These are phyloP conservation scores for Charadrius vociferus DNA, from an alignment of 2,113 vertebrate species.

Conservation along the genomic window DNA sequence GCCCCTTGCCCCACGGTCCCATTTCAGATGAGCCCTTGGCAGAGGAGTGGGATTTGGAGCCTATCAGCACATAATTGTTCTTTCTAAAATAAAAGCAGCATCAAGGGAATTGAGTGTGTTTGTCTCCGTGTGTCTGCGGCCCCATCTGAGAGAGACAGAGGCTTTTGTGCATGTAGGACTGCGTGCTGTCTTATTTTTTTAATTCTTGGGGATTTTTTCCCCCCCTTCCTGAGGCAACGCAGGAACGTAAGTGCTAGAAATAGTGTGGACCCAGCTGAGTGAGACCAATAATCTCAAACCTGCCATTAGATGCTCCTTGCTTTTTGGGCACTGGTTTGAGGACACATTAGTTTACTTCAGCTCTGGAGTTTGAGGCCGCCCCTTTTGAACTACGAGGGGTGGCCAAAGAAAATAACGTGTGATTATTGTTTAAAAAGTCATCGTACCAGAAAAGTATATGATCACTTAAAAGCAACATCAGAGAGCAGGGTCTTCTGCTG, in stretches of 20 bases:
- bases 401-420: constrained; percentile 47
- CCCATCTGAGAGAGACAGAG: background rate
- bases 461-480: constrained; percentile 41
- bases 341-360: background rate
- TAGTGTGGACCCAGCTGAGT: background rate
- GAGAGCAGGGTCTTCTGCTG: constrained; percentile 30
- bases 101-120: background rate
- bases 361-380: background rate
- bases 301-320: constrained; percentile 55
- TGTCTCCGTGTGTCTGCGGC: background rate
- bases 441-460: background rate
- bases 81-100: background rate
- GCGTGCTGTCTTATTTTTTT: background rate
- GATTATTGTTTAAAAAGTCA: constrained; percentile 43
- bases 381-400: background rate
- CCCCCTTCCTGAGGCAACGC: background rate
- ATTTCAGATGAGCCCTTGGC: background rate
- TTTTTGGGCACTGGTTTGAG: constrained; percentile 23
- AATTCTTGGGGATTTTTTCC: background rate
- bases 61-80: rapidly evolving
- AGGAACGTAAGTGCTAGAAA: constrained; percentile 7
- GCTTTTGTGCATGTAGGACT: background rate
- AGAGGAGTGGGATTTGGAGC: background rate
- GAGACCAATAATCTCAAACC: constrained; percentile 34
- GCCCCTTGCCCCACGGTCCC: background rate